Evolutionary conservation across 2,113 vertebrate genomes (phyloP).

Genomic region (Bambusicola thoracicus): DNA sequence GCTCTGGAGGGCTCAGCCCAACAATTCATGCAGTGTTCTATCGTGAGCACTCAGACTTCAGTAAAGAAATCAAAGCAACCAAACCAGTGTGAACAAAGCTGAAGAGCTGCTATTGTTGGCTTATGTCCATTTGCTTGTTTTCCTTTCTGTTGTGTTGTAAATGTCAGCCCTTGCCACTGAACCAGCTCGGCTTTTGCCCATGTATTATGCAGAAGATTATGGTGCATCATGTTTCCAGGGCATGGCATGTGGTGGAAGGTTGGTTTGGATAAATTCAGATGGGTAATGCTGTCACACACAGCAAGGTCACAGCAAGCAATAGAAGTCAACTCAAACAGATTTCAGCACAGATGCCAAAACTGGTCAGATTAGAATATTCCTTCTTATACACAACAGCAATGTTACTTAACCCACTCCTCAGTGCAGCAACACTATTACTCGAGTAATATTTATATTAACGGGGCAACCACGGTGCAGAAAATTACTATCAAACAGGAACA

Average conservation of each 20-base stretch:
- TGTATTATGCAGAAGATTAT: not conserved
- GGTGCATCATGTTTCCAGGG: not conserved
- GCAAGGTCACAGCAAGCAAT: slow-evolving; percentile 18
- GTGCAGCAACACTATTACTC: not conserved
- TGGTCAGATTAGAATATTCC: not conserved
- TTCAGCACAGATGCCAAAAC: slow-evolving; percentile 23
- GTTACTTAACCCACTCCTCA: not conserved
- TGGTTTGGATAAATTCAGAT: slow-evolving; percentile 18
- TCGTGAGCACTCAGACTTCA: not conserved
- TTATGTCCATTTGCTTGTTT: not conserved
- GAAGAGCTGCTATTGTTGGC: not conserved
- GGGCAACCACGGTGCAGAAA: not conserved
- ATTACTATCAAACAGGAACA: not conserved
- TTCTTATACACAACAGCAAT: not conserved
- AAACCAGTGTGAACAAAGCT: not conserved
- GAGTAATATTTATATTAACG: not conserved
- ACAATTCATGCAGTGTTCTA: not conserved
- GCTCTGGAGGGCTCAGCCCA: not conserved
- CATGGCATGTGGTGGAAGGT: slow-evolving; percentile 14
- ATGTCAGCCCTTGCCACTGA: not conserved
- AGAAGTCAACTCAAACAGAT: slow-evolving; percentile 39
- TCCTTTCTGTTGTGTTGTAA: slow-evolving; percentile 1
- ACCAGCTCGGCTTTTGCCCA: not conserved
- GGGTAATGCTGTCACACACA: not conserved
- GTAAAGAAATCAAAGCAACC: not conserved